Evolutionary conservation across 2,113 vertebrate genomes (phyloP), one percentile per base, ranked within the genome.

Genomic region (Rattus rattus): DNA sequence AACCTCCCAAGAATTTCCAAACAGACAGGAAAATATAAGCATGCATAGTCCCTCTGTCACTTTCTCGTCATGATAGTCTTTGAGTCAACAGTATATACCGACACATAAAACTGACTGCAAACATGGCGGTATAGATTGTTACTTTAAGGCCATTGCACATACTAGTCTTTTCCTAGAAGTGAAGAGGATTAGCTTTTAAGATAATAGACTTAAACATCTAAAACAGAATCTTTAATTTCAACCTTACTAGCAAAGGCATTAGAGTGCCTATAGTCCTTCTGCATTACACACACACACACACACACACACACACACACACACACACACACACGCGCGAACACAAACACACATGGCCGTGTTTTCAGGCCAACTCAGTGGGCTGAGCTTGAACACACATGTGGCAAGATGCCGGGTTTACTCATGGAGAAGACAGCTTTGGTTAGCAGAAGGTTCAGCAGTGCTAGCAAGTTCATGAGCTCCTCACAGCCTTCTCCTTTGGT

Each of bases 141-240:
- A 94, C 67, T 91, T 91, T 24, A 87, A 98, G 79, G 96, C 80
- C 33, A 88, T 33, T 94, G 90, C 94, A 77, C 7, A 9, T 81
- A 72, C 95, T 97, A 90, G 97, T 98, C 96, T 96, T 92, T 97
- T 92, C 89, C 90, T n/a, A 89, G 83, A 98, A 96, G 92, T 94
- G 86, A 97, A 96, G 70, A 88, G 65, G 93, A 56, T 61, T 96
- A 81, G 75, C 56, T 96, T 97, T 97, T 93, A 96, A 97, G 59
- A 95, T 84, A 97, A 97, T 43, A 63, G 87, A 95, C 90, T 95
- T 95, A 54, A 97, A 70, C 47, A 96, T 94, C 96, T 88, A 79
- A 95, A 98, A 94, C 92, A 26, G 5, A 83, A 95, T 17, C n/a
- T 97, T 97, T 83, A 90, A 91, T 96, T 90, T 94, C 80, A 72